Percentiles rank a stretch among this genome's conserved stretches.
Evolutionary conservation across 2,797 vertebrate species (phyloP).

Genomic region (Sternotherus odoratus): DNA sequence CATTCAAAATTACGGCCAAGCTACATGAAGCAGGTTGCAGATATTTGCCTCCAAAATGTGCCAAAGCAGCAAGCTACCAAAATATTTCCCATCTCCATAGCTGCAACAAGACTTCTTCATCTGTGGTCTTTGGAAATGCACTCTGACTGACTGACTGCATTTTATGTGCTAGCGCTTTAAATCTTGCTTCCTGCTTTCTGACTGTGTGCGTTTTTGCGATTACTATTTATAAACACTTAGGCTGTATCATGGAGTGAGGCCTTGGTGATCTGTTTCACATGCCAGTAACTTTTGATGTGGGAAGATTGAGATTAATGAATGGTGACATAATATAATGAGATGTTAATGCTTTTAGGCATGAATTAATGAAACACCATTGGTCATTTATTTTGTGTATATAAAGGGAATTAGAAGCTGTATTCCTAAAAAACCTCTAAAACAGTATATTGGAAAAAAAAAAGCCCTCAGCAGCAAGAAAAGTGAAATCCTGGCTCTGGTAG

Average conservation of each 20-base stretch:
- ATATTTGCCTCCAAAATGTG: not conserved
- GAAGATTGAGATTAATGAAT: conserved; percentile 58
- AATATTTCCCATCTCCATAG: not conserved
- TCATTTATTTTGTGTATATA: conserved; percentile 67
- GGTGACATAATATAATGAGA: conserved; percentile 57
- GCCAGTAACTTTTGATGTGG: conserved; percentile 53
- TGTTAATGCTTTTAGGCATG: conserved; percentile 62
- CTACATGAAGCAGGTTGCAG: not conserved
- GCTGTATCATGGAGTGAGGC: conserved; percentile 8
- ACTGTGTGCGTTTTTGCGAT: not conserved
- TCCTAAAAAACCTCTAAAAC: conserved; percentile 47
- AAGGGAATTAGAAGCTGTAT: conserved; percentile 46
- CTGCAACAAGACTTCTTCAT: not conserved
- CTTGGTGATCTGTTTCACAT: conserved; percentile 26
- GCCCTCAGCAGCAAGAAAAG: not conserved
- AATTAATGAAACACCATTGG: conserved; percentile 69
- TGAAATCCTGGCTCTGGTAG: not conserved
- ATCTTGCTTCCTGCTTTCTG: conserved; percentile 12
- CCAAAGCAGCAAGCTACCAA: not conserved
- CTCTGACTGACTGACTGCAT: not conserved
- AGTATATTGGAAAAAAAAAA: not conserved
- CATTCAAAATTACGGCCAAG: not conserved
- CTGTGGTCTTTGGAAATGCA: not conserved
- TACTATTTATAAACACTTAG: conserved; percentile 22
- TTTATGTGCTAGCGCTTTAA: conserved; percentile 22